Base-by-base conservation (phyloP, 2,797 vertebrate genomes). In the Antrozous pallidus region DNA sequence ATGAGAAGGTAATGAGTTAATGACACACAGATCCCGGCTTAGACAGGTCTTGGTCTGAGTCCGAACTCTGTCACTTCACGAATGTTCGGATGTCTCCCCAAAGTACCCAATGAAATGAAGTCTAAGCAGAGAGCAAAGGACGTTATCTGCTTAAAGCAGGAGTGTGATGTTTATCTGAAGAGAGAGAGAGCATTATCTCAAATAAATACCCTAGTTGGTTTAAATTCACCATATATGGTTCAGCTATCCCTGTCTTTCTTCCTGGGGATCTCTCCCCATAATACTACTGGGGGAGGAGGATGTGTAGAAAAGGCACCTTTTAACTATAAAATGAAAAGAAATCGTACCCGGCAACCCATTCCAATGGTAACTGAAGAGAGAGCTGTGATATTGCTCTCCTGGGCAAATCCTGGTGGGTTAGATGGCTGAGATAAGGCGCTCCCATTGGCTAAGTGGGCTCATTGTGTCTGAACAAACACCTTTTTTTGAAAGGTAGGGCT, bases 381-480 rank as follows among this genome's bases (percentile, higher is more conserved):
- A 24, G 4, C 40, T 47, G 0, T 31, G 70, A 54, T 49, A n/a
- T 18, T 31, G 51, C 65, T 88, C 67, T 78, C 28, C 1, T 7
- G 79, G 86, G 74, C 92, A 95, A 77, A 95, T 63, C 88, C n/a
- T 42, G 42, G 78, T 54, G 69, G 40, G 77, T 78, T 31, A 54
- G n/a, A 78, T 67, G 54, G 31, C 49, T 0, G 31, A 85, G 81
- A 79, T 93, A 91, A 93, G 89, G 81, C 36, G 13, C 31, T 61
- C 92, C 16, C 33, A 1, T 20, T 61, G 71, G 71, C 85, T 75
- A 56, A 86, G 54, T 74, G 85, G 61, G n/a, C 45, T 31, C 81
- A 54, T 81, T 94, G 75, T 95, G 90, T 95, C 67, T 91, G 75
- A 92, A 88, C 88, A 96, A 84, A 91, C 78, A 80, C 74, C 71